Base-by-base conservation (phyloP, 1,140 invertebrate genomes). In the Ceratosolen solmsi region DNA sequence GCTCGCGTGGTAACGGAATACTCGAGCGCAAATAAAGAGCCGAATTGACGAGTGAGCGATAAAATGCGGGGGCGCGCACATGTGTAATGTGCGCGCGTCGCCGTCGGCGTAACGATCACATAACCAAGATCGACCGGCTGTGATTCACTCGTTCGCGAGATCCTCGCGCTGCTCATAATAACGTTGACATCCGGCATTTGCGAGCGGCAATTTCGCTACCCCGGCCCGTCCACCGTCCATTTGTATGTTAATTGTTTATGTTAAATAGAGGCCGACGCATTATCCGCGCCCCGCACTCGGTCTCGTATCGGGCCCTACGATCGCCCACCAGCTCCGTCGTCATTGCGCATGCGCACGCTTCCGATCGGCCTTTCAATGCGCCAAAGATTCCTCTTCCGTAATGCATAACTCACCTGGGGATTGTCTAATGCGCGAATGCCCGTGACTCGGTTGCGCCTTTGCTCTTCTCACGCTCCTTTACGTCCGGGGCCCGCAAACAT, bases 181-280 rank as follows among this genome's bases (percentile, higher is more conserved):
- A 80, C 78, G 85, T 83, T 80, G 84, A 84, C 85, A 82, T 86
- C 85, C 85, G 84, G 85, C 30, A 36, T 68, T 84, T 84, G 73
- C 80, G 75, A 80, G 0, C 33, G n/a, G 22, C 70, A 7, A 15
- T 30, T 20, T 71, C 25, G 5, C 25, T 27, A 2, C 49, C 20
- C 1, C 33, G 49, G 7, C 3, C 38, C 2, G 73, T 58, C 22
- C 49, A 76, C 68, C 11, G 74, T 54, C 75, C 80, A 82, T 86
- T 84, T 86, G 82, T 86, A 84, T 84, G 82, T 82, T 86, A 86
- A 86, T 86, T 86, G 85, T 84, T 83, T 80, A 84, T 82, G 84
- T 80, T 84, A 84, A 86, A 77, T 73, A 82, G 41, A 79, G 80
- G 83, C 77, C 72, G 82, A 51, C 33, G 79, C 58, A 51, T 80